A percentile compares a stretch with the other conserved stretches of the same genome.
These are phyloP conservation scores for Eurytoma californica DNA, from an alignment of 2,888 invertebrate genomes.

Conservation along the genomic window DNA sequence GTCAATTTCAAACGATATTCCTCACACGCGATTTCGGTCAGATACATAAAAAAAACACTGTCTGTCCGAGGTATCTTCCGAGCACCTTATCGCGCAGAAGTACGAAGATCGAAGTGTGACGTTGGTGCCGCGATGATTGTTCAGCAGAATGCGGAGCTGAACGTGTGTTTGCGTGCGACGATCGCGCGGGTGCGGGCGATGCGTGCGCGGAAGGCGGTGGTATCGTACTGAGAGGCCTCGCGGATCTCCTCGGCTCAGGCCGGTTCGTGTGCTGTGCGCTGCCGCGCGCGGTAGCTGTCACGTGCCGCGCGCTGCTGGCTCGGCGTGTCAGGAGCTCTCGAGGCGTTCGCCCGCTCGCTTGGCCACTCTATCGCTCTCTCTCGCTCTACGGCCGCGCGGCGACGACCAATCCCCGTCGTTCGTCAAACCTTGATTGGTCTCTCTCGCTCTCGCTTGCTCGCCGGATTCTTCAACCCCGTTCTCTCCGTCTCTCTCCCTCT, in stretches of 20 bases:
- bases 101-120: constrained; percentile 55
- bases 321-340: constrained; percentile 43
- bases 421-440: constrained; percentile 80
- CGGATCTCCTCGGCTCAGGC: constrained; percentile 53
- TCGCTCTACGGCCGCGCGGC: constrained; percentile 19
- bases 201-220: constrained; percentile 75
- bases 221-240: constrained; percentile 72
- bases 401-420: constrained; percentile 75
- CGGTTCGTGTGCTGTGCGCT: constrained; percentile 61
- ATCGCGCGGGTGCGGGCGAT: constrained; percentile 62
- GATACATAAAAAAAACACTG: neutral
- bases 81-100: neutral
- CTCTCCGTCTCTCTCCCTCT: constrained; percentile 29
- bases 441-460: constrained; percentile 70
- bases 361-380: constrained; percentile 14
- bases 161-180: constrained; percentile 62
- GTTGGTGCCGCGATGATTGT: neutral
- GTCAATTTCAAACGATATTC: neutral
- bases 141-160: neutral
- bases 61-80: neutral
- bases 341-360: constrained; percentile 20
- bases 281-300: constrained; percentile 75
- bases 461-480: constrained; percentile 74
- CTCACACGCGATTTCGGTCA: neutral
- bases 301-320: constrained; percentile 69